These are phyloP conservation scores for Phyllotreta striolata DNA, from an alignment of 2,888 invertebrate species.

Conservation along the genomic window DNA sequence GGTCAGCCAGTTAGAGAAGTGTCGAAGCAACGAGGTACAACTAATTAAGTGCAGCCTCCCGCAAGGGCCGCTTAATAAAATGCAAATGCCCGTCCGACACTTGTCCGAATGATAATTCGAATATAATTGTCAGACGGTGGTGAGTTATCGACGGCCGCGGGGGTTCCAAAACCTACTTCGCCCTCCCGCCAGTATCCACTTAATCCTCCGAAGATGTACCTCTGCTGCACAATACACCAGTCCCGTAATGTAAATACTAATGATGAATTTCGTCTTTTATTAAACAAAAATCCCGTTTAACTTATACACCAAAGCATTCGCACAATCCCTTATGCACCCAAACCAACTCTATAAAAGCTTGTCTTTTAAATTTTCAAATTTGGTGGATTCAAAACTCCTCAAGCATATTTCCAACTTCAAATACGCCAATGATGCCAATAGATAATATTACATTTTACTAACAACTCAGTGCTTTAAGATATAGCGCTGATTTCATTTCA, in stretches of 20 bases:
- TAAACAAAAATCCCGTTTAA: no score
- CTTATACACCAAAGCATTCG: no score
- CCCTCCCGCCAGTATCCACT: constrained; percentile 48
- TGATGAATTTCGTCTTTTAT: not conserved
- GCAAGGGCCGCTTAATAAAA: constrained; percentile 45
- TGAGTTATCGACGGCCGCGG: constrained; percentile 57
- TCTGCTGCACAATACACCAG: constrained; percentile 4
- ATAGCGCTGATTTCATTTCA: no score
- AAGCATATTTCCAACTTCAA: no score
- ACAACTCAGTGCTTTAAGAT: no score
- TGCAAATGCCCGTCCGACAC: constrained; percentile 50
- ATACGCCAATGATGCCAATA: no score
- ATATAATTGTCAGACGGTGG: constrained; percentile 57
- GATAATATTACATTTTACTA: no score
- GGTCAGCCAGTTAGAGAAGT: constrained; percentile 21
- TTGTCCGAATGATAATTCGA: constrained; percentile 56
- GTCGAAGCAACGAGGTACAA: constrained; percentile 38
- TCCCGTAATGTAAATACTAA: constrained; percentile 16
- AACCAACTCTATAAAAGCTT: no score
- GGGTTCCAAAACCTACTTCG: constrained; percentile 50
- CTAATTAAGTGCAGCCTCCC: constrained; percentile 47
- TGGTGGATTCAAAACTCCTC: no score
- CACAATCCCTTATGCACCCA: no score
- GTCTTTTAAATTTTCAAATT: no score
- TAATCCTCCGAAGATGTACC: constrained; percentile 41